Base-by-base conservation (phyloP, 2,888 invertebrate species). In the Pristionchus arcanus region DNA sequence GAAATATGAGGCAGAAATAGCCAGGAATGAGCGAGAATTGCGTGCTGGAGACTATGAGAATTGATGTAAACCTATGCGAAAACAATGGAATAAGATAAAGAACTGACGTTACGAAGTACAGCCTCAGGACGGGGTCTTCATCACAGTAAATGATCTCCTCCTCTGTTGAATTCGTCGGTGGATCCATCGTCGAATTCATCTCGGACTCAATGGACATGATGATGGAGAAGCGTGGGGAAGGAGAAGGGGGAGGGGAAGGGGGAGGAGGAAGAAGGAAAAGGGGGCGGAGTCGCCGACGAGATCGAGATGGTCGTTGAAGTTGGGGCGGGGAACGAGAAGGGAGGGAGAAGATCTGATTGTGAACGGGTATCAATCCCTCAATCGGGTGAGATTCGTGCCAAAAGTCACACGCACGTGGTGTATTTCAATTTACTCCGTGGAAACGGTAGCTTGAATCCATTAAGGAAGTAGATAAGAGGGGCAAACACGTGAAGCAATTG, bases 251-350 rank as follows among this genome's bases (percentile, higher is more conserved):
- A 74, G 74, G n/a, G 28, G 13, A 31, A 13, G 7, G 68, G 42
- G 37, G 37, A 77, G 77, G 25, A 42, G 42, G 42, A 42, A 25
- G 81, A 49, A 19, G 81, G 7, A 28, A 49, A 49, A 28, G 34
- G 42, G 53, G 81, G 81, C 81, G 81, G 81, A 81, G 81, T 53
- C 71, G 71, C 42, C 42, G 21, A 34, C 13, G n/a, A n/a, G 81
- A 81, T 81, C 81, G 81, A n/a, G 81, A 81, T 81, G 81, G 49
- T 81, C 49, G 49, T n/a, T n/a, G n/a, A n/a, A n/a, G n/a, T n/a
- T n/a, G 16, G 13, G 28, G 34, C 16, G 28, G 34, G 15, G 34
- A 81, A 16, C 13, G 81, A 28, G 28, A 49, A 49, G 15, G 15
- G 28, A 53, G 81, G 3, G 49, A 31, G 49, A 77, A 16, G 49